Conservation (phyloP, 2,888 invertebrate species). For the Lithophane leautieri region DNA sequence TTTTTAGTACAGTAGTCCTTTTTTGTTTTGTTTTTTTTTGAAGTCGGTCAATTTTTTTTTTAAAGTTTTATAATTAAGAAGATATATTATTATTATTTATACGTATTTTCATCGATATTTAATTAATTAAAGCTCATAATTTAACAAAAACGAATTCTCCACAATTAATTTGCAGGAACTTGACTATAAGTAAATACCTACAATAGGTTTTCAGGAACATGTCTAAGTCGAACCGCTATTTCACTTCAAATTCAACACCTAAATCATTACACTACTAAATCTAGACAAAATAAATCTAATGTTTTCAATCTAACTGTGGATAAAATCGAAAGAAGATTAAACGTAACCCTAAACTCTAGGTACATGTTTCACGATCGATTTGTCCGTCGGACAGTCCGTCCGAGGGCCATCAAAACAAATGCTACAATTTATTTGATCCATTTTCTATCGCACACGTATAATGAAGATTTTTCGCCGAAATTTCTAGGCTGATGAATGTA, state of each 20-base stretch:
- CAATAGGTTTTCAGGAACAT: neutral
- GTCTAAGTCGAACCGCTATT: neutral
- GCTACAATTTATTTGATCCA: constrained; percentile 60
- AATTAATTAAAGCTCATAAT: neutral
- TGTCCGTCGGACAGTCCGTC: constrained; percentile 46
- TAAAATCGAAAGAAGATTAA: constrained; percentile 50
- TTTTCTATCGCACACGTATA: constrained; percentile 62
- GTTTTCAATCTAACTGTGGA: constrained; percentile 23
- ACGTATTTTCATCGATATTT: neutral
- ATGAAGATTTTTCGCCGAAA: constrained; percentile 50
- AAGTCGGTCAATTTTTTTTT: too few species aligned
- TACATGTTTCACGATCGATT: constrained; percentile 41
- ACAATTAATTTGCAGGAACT: neutral
- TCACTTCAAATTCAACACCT: neutral
- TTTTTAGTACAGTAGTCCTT: too few species aligned
- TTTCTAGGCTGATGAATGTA: constrained; percentile 31
- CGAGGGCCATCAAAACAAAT: constrained; percentile 63
- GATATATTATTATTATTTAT: too few species aligned
- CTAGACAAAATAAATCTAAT: constrained; percentile 30
- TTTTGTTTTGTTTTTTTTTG: too few species aligned
- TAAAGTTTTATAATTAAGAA: too few species aligned
- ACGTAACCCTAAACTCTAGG: constrained; percentile 25
- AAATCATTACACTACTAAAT: constrained; percentile 34
- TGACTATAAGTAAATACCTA: neutral
- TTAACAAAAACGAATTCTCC: neutral